Evolutionary conservation across 2,888 invertebrate genomes (phyloP).

Genomic region (Drosophila acutilabella): DNA sequence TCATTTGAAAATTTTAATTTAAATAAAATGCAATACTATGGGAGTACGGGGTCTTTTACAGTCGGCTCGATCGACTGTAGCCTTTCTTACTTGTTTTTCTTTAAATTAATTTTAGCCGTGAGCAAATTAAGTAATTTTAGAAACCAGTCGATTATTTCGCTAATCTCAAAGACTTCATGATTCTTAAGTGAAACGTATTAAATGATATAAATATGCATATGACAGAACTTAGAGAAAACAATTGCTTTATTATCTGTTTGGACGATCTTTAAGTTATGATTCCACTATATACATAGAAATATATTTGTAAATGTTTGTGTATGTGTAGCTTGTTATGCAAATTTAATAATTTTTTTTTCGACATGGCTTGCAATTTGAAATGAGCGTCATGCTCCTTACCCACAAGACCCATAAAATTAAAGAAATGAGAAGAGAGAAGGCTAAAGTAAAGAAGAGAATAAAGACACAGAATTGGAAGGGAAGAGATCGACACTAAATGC

Average conservation of each 20-base stretch:
- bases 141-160: not conserved
- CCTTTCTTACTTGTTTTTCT: no score
- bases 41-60: no score
- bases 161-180: not conserved
- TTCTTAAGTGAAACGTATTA: not conserved
- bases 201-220: constrained; percentile 1
- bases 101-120: not conserved
- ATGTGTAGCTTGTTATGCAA: constrained; percentile 2
- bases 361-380: constrained; percentile 26
- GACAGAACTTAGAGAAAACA: not conserved
- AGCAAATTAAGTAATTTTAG: not conserved
- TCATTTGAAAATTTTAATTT: no score
- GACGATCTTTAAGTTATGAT: constrained; percentile 8
- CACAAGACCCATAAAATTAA: constrained; percentile 51
- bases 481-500: constrained; percentile 26
- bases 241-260: constrained; percentile 7
- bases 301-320: not conserved
- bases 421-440: not conserved
- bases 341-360: constrained; percentile 30
- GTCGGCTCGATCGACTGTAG: no score
- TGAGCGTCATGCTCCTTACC: constrained; percentile 38
- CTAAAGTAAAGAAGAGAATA: not conserved
- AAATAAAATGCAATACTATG: no score
- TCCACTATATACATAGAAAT: not conserved
- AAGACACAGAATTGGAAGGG: not conserved